phyloP scores from a whole-genome alignment of 23 tunicate species.

The Halocynthia roretzi region DNA sequence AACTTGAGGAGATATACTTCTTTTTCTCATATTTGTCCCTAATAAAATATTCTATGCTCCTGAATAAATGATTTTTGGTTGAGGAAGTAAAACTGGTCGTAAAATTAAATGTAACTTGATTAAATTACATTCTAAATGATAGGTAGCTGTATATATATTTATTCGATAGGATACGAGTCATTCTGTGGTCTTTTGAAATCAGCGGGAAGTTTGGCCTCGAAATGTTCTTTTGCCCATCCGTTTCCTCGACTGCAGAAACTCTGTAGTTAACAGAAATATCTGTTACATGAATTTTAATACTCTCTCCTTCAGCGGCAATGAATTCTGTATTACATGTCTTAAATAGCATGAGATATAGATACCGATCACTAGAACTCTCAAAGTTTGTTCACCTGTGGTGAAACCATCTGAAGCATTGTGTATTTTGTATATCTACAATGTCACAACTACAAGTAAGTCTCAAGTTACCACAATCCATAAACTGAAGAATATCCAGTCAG shows the following conservation, averaged over 20 bases:
- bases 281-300: too few species aligned
- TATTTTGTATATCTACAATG: too few species aligned
- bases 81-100: neutral
- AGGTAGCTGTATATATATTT: neutral
- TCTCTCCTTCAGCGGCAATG: too few species aligned
- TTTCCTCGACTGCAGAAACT: constrained; percentile 87
- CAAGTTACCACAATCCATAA: too few species aligned
- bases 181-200: constrained; percentile 52
- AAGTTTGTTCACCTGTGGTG: too few species aligned
- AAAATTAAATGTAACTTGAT: neutral
- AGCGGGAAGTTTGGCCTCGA: constrained; percentile 71
- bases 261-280: constrained; percentile 13
- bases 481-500: too few species aligned
- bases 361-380: too few species aligned
- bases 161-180: constrained; percentile 58
- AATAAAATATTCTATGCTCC: constrained; percentile 84
- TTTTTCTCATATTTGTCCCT: constrained; percentile 87
- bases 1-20: constrained; percentile 33
- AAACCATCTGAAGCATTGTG: too few species aligned
- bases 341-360: too few species aligned
- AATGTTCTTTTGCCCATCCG: constrained; percentile 94
- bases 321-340: too few species aligned
- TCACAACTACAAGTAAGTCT: too few species aligned
- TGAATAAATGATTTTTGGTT: constrained; percentile 6
- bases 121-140: neutral